Conservation (phyloP, 2,797 vertebrate genomes). For the Octomys mimax region DNA sequence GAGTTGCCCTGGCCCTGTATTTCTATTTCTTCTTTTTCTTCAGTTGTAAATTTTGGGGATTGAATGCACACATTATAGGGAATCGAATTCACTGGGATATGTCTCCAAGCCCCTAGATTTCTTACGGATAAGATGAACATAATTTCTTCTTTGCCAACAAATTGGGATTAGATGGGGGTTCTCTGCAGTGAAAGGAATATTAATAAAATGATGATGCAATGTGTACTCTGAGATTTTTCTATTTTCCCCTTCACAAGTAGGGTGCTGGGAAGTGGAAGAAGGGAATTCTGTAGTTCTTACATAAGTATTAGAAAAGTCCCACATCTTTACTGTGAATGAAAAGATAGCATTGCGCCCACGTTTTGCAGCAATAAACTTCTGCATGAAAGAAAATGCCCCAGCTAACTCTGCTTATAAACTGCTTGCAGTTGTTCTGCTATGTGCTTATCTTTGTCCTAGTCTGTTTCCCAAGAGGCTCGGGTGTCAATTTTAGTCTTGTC, state of each 20-base stretch:
- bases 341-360: background rate
- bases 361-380: conserved; percentile 50
- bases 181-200: background rate
- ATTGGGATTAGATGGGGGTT: background rate
- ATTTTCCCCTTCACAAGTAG: background rate
- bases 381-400: background rate
- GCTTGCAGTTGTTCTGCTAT: background rate
- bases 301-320: background rate
- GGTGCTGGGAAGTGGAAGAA: background rate
- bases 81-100: background rate
- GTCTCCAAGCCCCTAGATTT: background rate
- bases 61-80: background rate
- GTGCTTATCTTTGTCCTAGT: conserved; percentile 3
- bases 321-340: background rate
- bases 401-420: conserved; percentile 24
- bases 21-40: background rate
- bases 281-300: background rate
- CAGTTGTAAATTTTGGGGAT: background rate
- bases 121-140: background rate
- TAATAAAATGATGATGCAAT: background rate
- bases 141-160: conserved; percentile 11
- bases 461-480: background rate
- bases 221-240: background rate
- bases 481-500: conserved; percentile 30
- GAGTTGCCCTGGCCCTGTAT: background rate